Conservation (phyloP, 2,888 invertebrate genomes). For the Drosophila mettleri region DNA sequence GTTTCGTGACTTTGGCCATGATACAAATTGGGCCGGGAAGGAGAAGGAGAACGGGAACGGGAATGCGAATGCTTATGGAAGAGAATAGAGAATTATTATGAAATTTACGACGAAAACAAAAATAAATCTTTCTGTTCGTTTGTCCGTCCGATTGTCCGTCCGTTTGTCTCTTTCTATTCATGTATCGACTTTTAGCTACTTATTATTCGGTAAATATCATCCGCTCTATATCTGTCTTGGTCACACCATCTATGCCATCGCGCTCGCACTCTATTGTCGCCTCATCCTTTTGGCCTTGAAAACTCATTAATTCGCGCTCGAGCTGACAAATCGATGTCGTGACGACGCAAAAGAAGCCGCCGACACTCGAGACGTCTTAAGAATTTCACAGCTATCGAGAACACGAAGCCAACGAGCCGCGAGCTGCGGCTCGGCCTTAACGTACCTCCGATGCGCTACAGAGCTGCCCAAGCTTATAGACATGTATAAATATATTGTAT, state of each 20-base stretch:
- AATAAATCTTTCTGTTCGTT: constrained; percentile 59
- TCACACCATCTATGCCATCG: neutral
- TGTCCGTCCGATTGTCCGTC: neutral
- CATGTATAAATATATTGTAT: neutral
- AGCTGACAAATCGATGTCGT: constrained; percentile 50
- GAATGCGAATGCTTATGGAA: constrained; percentile 27
- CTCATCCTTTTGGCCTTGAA: constrained; percentile 68
- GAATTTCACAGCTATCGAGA: constrained; percentile 45
- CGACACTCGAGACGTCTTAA: constrained; percentile 52
- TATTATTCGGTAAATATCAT: constrained; percentile 29
- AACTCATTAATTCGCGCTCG: constrained; percentile 59
- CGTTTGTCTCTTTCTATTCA: constrained; percentile 1
- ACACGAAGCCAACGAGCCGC: constrained; percentile 4
- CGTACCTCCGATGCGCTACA: constrained; percentile 39
- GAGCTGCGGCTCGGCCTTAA: constrained; percentile 13
- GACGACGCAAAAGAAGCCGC: constrained; percentile 32
- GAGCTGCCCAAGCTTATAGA: neutral
- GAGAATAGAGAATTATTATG: constrained; percentile 62
- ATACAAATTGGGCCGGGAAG: constrained; percentile 14
- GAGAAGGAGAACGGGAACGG: neutral
- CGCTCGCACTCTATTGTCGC: constrained; percentile 13
- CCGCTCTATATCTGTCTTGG: neutral
- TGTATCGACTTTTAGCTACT: constrained; percentile 30
- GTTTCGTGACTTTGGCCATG: constrained; percentile 10
- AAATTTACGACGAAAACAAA: constrained; percentile 70